These are phyloP conservation scores for Dryobota labecula DNA, from an alignment of 2,888 invertebrate species.

Conservation along the genomic window DNA sequence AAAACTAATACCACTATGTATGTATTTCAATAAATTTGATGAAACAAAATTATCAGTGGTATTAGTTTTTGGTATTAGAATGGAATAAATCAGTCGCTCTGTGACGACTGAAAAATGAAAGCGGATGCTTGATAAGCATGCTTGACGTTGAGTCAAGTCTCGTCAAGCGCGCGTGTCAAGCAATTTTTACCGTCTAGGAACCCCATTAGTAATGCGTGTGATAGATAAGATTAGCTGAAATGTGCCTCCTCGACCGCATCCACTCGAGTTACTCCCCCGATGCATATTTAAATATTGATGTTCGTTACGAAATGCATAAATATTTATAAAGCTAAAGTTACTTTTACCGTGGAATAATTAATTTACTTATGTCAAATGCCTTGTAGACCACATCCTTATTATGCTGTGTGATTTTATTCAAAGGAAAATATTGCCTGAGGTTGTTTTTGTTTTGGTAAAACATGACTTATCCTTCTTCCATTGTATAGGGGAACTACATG, in stretches of 20 bases:
- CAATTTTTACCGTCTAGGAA: too few relatives aligned
- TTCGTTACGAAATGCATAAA: constrained; percentile 52
- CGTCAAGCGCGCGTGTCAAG: too few relatives aligned
- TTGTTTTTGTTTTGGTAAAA: constrained; percentile 16
- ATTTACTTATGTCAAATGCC: constrained; percentile 51
- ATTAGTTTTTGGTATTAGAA: too few relatives aligned
- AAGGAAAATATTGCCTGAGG: constrained; percentile 5
- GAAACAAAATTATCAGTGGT: too few relatives aligned
- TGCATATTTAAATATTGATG: constrained; percentile 57
- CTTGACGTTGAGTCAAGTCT: too few relatives aligned
- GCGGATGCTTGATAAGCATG: too few relatives aligned
- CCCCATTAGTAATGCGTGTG: constrained; percentile 30
- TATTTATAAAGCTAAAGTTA: constrained; percentile 62
- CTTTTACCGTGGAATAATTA: constrained; percentile 56
- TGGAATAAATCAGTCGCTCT: too few relatives aligned
- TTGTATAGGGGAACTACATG: neutral
- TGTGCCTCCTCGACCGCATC: constrained; percentile 15
- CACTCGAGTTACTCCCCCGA: constrained; percentile 26
- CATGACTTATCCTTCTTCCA: neutral
- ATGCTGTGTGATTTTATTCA: constrained; percentile 39
- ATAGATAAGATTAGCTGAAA: constrained; percentile 40
- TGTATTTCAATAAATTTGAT: too few relatives aligned
- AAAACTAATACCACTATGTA: too few relatives aligned
- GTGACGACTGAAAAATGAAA: too few relatives aligned
- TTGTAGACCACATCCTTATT: constrained; percentile 33